A percentile compares a stretch with the other conserved stretches of the same genome.
Evolutionary conservation across 2,888 invertebrate species (phyloP).

Genomic region (Spisula solida): DNA sequence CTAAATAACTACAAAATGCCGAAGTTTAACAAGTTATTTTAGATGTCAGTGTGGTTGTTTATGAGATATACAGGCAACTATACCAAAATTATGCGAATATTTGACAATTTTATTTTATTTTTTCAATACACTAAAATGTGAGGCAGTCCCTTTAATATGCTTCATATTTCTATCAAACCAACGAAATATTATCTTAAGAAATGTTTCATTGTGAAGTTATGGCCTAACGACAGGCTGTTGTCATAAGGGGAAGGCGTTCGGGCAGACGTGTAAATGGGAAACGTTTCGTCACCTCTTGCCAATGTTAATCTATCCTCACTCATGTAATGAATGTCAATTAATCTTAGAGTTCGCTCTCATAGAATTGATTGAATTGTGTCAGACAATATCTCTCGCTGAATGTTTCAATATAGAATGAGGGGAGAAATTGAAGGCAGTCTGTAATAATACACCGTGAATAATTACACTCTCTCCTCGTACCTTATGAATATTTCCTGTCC

Average conservation of each 20-base stretch:
- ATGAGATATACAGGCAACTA: no score
- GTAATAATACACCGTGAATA: conserved; percentile 17
- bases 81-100: no score
- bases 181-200: neutral
- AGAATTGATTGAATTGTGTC: conserved; percentile 19
- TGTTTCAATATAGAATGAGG: neutral
- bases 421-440: neutral
- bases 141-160: no score
- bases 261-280: neutral
- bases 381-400: neutral
- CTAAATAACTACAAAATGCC: no score
- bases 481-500: neutral
- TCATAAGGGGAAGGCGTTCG: neutral
- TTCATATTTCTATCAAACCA: neutral
- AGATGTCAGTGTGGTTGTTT: no score
- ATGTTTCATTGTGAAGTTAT: neutral
- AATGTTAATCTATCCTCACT: neutral
- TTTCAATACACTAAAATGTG: no score
- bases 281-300: neutral
- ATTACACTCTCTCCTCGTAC: neutral
- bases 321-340: conserved; percentile 18
- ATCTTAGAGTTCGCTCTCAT: neutral
- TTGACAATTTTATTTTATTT: no score
- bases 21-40: no score
- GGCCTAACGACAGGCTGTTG: neutral